Evolutionary conservation across 2,113 vertebrate species (phyloP), one percentile per base, ranked within the genome.

Genomic region (Polypterus senegalus): DNA sequence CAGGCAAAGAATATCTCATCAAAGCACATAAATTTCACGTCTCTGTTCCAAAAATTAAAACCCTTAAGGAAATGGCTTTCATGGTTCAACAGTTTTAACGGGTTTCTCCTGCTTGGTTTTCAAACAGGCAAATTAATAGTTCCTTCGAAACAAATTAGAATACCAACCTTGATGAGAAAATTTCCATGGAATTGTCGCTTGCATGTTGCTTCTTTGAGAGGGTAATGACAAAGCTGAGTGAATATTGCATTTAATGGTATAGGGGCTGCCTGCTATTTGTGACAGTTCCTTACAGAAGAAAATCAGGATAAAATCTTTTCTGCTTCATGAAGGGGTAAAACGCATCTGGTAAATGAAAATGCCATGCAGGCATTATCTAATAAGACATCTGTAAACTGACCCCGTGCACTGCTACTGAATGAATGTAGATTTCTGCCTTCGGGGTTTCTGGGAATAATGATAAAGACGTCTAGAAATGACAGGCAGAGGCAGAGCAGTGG

Each of bases 111-210:
- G 83, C 83, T 86, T 85, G 84, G 83, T 79, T 88, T 88, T 78
- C 79, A 89, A 92, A 93, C 85, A 84, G 86, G 84, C 76, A 90
- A 92, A 93, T 94, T 88, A 92, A 94, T 90, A 79, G 82, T 87
- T 89, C 82, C 83, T 86, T 82, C 86, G 83, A 89, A 91, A 89
- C 87, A 88, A 91, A 93, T 89, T 86, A 81, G 81, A 88, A 88
- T 88, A 83, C 86, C 83, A 76, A 79, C 80, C 79, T 81, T 78
- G 71, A 74, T 81, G 76, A 73, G 67, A 81, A 80, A 81, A 79
- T 83, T 88, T 87, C 80, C 79, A 73, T 71, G 70, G 73, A 72
- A 63, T 67, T 82, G 72, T 70, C 59, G 62, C 80, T 65, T 76
- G 75, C 74, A 63, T 67, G 78, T 76, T 70, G 67, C 71, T 74